Conservation (phyloP, 2,113 vertebrate genomes). For the Alces alces region DNA sequence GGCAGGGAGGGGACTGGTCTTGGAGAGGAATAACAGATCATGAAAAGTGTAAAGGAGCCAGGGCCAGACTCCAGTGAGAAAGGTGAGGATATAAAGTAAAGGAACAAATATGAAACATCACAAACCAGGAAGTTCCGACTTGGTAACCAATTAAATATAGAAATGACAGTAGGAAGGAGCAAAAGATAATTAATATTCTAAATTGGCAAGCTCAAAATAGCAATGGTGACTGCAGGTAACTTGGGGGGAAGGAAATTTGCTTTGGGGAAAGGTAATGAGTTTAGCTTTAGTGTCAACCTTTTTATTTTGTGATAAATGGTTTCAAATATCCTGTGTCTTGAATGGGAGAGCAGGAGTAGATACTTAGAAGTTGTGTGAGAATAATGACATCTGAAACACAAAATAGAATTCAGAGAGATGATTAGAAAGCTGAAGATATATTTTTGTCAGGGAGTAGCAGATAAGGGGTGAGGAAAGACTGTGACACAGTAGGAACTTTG, state of each 20-base stretch:
- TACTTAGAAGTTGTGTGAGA: constrained; percentile 13
- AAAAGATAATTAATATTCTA: neutral
- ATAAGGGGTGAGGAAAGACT: neutral
- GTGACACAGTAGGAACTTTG: neutral
- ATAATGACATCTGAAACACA: neutral
- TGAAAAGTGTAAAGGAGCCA: neutral
- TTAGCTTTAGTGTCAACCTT: constrained; percentile 22
- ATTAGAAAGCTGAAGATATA: neutral
- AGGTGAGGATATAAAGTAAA: neutral
- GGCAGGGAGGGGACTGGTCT: neutral
- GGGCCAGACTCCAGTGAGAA: neutral
- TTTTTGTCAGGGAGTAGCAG: neutral
- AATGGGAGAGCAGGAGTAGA: constrained; percentile 5
- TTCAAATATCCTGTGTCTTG: constrained; percentile 28
- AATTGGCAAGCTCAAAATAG: constrained; percentile 22
- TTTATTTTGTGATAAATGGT: neutral
- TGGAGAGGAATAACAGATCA: neutral
- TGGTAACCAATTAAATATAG: neutral
- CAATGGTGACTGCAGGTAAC: neutral
- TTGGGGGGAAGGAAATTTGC: neutral
- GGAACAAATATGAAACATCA: neutral
- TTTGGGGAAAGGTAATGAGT: neutral
- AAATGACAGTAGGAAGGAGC: neutral
- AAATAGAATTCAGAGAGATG: constrained; percentile 17
- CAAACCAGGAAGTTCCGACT: neutral